Evolutionary conservation across 2,113 vertebrate genomes (phyloP).

Genomic region (Protobothrops flavoviridis): DNA sequence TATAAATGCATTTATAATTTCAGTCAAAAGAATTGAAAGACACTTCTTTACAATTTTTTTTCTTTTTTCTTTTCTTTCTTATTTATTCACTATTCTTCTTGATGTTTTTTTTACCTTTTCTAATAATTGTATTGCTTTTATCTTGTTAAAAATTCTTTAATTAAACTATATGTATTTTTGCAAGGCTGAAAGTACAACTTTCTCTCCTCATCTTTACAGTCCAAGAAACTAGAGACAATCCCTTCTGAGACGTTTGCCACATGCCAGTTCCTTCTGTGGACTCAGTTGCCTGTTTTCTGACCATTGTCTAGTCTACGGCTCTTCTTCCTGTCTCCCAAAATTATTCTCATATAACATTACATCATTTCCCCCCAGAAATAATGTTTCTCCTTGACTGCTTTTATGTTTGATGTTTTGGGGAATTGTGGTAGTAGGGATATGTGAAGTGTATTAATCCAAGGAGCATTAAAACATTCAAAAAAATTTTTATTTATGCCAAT

Average conservation of each 20-base stretch:
- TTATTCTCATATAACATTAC: neutral
- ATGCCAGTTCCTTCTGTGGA: neutral
- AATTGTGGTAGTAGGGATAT: neutral
- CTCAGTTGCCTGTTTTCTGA: neutral
- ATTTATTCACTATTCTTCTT: neutral
- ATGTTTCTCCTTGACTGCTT: neutral
- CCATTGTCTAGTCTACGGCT: neutral
- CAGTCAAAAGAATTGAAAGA: neutral
- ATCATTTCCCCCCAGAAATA: neutral
- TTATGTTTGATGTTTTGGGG: neutral
- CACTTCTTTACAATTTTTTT: neutral
- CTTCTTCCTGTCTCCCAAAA: neutral
- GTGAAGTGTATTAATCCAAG: neutral
- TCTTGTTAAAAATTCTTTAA: neutral
- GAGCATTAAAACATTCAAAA: neutral
- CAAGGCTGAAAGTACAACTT: neutral
- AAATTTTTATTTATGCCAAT: neutral
- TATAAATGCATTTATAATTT: neutral
- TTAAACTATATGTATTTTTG: neutral
- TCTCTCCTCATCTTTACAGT: neutral
- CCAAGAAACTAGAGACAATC: neutral
- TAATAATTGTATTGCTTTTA: neutral
- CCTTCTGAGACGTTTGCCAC: neutral
- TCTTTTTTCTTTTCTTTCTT: neutral
- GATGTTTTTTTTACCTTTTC: neutral